phyloP scores from a whole-genome alignment of 2,113 vertebrate genomes.

The rat (Rattus norvegicus) region GRCr8 NC_086023.1:88860501-88861000 shows the following conservation, averaged over 20 bases:
- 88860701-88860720: neutral
- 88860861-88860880: neutral
- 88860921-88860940: neutral
- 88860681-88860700: neutral
- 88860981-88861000: slow-evolving; percentile 64
- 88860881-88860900: neutral
- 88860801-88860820: neutral
- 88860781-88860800: neutral
- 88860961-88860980: slow-evolving; percentile 27
- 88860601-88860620: neutral
- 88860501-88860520: neutral
- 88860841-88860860: neutral
- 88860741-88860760: neutral
- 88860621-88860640: neutral
- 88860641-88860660: neutral
- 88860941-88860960: slow-evolving; percentile 23
- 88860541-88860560: neutral
- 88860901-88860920: neutral
- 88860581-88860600: neutral
- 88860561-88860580: neutral
- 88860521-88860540: too few species aligned
- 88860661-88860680: too few species aligned
- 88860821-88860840: neutral
- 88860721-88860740: neutral
- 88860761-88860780: neutral